A percentile compares a stretch with the other conserved stretches of the same genome.
phyloP scores from a whole-genome alignment of 64 coral and sea anemone genomes.

The Exaiptasia diaphana region DNA sequence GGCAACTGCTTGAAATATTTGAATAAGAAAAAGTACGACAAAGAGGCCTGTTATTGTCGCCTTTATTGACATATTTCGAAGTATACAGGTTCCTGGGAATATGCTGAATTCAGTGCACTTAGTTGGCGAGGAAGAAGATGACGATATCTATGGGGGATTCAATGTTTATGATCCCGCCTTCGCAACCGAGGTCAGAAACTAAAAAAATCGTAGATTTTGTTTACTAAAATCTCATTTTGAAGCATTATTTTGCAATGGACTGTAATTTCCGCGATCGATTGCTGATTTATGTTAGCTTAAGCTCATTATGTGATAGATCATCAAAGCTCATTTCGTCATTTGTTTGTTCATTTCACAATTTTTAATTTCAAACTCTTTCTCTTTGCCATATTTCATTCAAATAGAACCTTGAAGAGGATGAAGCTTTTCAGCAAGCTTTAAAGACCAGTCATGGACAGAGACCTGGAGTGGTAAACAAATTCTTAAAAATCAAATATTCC shows the following conservation, averaged over 20 bases:
- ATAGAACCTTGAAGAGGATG: constrained; percentile 98
- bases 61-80: not conserved
- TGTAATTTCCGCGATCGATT: too few species aligned
- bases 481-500: too few species aligned
- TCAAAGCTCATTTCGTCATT: too few species aligned
- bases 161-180: constrained; percentile 96
- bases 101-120: constrained; percentile 95
- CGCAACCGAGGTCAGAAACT: constrained; percentile 94
- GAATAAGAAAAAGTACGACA: not conserved
- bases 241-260: too few species aligned
- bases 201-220: not conserved
- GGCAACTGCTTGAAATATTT: constrained; percentile 53
- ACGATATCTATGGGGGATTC: constrained; percentile 94
- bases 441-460: constrained; percentile 98
- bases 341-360: too few species aligned
- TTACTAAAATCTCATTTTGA: too few species aligned
- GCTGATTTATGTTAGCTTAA: too few species aligned
- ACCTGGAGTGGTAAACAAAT: constrained; percentile 83
- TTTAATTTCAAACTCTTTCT: too few species aligned
- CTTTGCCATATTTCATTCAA: too few species aligned
- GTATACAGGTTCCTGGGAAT: not conserved
- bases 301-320: too few species aligned
- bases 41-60: not conserved
- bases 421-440: constrained; percentile 93
- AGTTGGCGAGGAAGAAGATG: constrained; percentile 92